Base-by-base conservation (phyloP, 35 echinoderm and acorn worm genomes). In the Holothuria glaberrima region DNA sequence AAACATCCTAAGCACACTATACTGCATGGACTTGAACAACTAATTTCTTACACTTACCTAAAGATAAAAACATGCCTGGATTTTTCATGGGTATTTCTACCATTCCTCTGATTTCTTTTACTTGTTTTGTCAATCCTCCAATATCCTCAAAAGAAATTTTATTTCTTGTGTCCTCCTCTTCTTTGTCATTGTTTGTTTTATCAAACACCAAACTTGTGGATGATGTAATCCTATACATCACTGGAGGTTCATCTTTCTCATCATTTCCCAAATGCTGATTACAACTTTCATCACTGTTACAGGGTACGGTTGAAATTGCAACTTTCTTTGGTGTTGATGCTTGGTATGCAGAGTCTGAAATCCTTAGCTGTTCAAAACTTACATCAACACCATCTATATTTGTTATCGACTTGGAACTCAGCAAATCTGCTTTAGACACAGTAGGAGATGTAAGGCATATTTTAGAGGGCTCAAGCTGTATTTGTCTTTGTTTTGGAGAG, bases 71-170 rank as follows among this genome's bases (percentile, higher is more conserved):
- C 19, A 94, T 24, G 4, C 88, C 63, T 57, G 96, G 96, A 38
- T 90, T 98, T 71, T 87, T 94, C 46, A 98, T 82, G 16, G 96
- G 92, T 50, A 92, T 56, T 83, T 92, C 90, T 24, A 98, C 54
- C 80, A 91, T 90, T 70, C 94, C 93, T 46, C 90, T 85, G 31
- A 98, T 81, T 30, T 74, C 52, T 52, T 94, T 94, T 61, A 98
- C 63, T 66, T 98, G 96, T 46, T 91, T 89, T 12, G 72, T 67
- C 70, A 98, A 85, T 13, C 96, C 96, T 60, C 96, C 96, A 31
- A 98, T 98, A 54, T 75, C 92, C 73, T 92, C 93, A 85, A 91
- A 98, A 9, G 92, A 91, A 65, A 93, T 85, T 35, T 30, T 88
- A 48, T 68, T 4, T 70, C 68, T 10, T 41, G 74, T 77, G 18